Conservation (phyloP, 1,140 invertebrate species). For the Hyphantria cunea region DNA sequence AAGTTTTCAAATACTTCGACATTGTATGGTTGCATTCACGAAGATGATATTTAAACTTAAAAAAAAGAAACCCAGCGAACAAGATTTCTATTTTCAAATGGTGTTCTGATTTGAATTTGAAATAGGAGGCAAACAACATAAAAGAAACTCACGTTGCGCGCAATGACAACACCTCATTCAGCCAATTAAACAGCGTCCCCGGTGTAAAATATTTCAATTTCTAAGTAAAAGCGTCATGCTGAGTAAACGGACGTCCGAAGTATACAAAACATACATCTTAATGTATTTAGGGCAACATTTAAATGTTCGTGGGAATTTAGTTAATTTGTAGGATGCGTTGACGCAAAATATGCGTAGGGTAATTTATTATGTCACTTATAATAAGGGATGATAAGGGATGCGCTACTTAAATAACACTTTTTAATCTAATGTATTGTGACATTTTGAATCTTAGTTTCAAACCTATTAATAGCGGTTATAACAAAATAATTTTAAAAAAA, state of each 20-base stretch:
- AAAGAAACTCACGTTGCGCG: constrained; percentile 29
- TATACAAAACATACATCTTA: constrained; percentile 24
- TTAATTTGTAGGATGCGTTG: constrained; percentile 39
- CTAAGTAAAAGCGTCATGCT: constrained; percentile 31
- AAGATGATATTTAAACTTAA: too few species aligned
- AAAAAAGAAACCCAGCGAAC: too few species aligned
- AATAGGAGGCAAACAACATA: constrained; percentile 6
- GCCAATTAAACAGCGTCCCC: constrained; percentile 37
- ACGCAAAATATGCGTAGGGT: background rate
- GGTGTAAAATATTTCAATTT: constrained; percentile 26
- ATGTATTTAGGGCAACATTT: constrained; percentile 23
- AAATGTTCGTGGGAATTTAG: constrained; percentile 51
- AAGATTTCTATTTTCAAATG: background rate
- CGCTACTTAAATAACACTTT: too few species aligned
- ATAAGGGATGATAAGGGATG: too few species aligned
- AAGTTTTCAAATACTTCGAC: too few species aligned
- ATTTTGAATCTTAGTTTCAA: too few species aligned
- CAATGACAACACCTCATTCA: constrained; percentile 43
- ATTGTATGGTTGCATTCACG: too few species aligned
- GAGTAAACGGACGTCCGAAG: constrained; percentile 52
- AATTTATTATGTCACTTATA: constrained; percentile 9
- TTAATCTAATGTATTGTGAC: too few species aligned
- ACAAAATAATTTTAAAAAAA: too few species aligned
- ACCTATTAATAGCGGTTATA: too few species aligned
- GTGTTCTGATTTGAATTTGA: constrained; percentile 1